These are phyloP conservation scores for Globia sparganii DNA, from an alignment of 2,888 invertebrate genomes.

Conservation along the genomic window DNA sequence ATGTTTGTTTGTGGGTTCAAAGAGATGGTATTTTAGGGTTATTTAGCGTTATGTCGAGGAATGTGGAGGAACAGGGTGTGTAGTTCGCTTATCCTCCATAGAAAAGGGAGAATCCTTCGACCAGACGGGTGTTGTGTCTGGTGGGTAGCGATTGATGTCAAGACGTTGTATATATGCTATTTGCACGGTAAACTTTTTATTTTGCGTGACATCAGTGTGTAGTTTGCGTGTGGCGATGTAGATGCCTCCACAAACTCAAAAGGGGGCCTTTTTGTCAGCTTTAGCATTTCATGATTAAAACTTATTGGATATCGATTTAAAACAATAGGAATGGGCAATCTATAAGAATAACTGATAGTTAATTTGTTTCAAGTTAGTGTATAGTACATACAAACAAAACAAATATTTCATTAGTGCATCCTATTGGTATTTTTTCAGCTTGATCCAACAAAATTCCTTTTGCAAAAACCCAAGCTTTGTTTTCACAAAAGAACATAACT, in stretches of 20 bases:
- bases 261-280: not conserved
- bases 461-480: not conserved
- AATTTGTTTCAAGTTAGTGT: not conserved
- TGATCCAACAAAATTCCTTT: not conserved
- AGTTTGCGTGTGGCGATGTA: no score
- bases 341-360: not conserved
- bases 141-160: not conserved
- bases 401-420: not conserved
- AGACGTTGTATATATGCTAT: not conserved
- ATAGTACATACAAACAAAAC: not conserved
- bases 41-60: not conserved
- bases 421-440: not conserved
- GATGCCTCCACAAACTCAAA: not conserved
- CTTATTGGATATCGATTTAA: not conserved
- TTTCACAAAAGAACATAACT: conserved; percentile 21
- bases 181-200: no score
- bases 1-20: conserved; percentile 46
- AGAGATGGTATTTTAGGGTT: conserved; percentile 19
- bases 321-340: no score
- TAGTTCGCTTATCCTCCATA: not conserved
- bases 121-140: not conserved
- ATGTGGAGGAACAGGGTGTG: not conserved
- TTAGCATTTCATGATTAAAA: not conserved
- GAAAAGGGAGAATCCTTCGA: not conserved
- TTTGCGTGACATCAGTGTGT: no score